Conservation (phyloP, 2,797 vertebrate species). For the Sylvia borin region DNA sequence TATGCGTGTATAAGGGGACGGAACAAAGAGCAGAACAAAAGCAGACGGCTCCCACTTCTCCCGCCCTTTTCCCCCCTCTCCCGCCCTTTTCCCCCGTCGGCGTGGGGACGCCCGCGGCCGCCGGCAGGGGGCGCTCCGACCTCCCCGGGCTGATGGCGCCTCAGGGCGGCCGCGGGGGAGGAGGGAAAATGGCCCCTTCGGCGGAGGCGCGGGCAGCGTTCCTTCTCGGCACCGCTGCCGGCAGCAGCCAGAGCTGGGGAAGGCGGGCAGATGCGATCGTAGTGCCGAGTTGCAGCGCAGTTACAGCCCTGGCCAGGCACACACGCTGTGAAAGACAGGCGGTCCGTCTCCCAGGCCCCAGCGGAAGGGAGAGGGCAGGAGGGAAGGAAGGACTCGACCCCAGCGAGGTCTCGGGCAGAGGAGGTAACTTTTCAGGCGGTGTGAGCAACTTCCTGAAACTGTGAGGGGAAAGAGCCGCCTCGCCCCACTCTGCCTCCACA, state of each 20-base stretch:
- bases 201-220: accelerated
- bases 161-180: accelerated
- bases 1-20: accelerated
- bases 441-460: accelerated
- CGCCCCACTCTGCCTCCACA: accelerated
- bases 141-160: not conserved
- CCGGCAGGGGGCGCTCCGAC: not conserved
- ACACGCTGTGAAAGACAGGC: too few species aligned
- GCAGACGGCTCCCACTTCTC: too few species aligned
- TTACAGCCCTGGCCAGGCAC: too few species aligned
- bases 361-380: not conserved
- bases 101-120: too few species aligned
- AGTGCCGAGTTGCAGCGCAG: not conserved
- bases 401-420: accelerated
- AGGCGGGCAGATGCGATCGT: accelerated
- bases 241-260: not conserved
- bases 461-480: not conserved
- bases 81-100: too few species aligned
- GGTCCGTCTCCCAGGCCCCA: accelerated
- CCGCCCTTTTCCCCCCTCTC: too few species aligned
- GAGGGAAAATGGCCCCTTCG: not conserved
- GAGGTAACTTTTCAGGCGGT: too few species aligned
- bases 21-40: not conserved
- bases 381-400: accelerated
- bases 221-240: accelerated